phyloP scores from a whole-genome alignment of 1,140 invertebrate species.

The Rhopalosiphum padi region DNA sequence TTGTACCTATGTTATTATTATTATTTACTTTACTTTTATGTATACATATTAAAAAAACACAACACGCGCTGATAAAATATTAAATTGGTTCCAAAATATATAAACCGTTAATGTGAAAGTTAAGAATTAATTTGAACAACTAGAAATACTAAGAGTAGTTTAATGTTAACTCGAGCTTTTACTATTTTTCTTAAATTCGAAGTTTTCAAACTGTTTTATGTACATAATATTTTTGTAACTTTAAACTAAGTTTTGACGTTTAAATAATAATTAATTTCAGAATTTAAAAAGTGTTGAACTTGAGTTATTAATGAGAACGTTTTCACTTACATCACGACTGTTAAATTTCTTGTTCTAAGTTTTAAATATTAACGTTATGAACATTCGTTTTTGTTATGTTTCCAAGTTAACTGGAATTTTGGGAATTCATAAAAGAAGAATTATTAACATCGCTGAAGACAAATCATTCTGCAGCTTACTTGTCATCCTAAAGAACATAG shows the following conservation, averaged over 20 bases:
- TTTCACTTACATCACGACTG: neutral
- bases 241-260: neutral
- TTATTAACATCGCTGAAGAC: neutral
- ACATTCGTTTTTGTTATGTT: neutral
- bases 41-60: neutral
- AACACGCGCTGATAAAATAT: neutral
- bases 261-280: constrained; percentile 23
- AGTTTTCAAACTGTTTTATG: neutral
- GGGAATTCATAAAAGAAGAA: neutral
- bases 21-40: neutral
- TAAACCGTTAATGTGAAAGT: neutral
- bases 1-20: neutral
- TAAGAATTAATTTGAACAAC: neutral
- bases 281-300: neutral
- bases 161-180: neutral
- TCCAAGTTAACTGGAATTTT: neutral
- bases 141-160: neutral
- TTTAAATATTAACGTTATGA: neutral
- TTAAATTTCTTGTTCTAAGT: neutral
- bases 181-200: neutral
- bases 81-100: neutral
- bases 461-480: neutral
- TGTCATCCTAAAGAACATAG: neutral
- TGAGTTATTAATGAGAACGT: neutral
- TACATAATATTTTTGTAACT: neutral